Percentiles rank a stretch among this genome's conserved stretches.
Conservation (phyloP, 30 jellyfish, hydroid and myxozoan genomes). For the Chrysaora quinquecirrha region DNA sequence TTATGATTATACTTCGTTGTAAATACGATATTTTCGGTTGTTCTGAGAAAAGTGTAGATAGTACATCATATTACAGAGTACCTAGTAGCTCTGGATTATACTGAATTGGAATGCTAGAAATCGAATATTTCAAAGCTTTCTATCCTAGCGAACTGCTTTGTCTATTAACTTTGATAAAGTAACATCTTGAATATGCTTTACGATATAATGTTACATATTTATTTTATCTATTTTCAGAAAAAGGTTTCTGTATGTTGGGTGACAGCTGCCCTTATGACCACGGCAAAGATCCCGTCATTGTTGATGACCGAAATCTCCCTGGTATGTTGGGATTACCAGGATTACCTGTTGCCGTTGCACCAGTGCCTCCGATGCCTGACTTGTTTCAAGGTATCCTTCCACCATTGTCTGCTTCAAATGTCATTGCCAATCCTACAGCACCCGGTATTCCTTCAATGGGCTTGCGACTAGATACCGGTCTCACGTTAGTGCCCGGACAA, state of each 20-base stretch:
- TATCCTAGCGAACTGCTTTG: too few species aligned
- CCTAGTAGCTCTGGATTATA: too few species aligned
- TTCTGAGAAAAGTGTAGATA: too few species aligned
- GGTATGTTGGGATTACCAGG: constrained; percentile 75
- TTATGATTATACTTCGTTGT: too few species aligned
- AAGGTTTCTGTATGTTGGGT: constrained; percentile 96
- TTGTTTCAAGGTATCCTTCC: constrained; percentile 49
- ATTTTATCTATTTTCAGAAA: constrained; percentile 71
- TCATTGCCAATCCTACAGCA: constrained; percentile 62
- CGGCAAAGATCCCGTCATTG: constrained; percentile 94
- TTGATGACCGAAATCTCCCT: constrained; percentile 85
- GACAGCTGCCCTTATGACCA: constrained; percentile 95
- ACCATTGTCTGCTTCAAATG: constrained; percentile 53
- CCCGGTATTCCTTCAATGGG: constrained; percentile 68
- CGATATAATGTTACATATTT: too few species aligned
- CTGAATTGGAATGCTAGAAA: too few species aligned
- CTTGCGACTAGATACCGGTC: constrained; percentile 72
- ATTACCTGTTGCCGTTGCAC: constrained; percentile 54
- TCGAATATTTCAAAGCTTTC: too few species aligned
- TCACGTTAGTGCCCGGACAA: constrained; percentile 89
- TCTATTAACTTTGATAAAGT: too few species aligned
- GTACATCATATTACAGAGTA: too few species aligned
- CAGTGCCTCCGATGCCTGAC: constrained; percentile 51
- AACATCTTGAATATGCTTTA: too few species aligned
- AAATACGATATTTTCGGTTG: too few species aligned